Evolutionary conservation across 2,113 vertebrate genomes (phyloP).

Genomic region (Antigone vipio): DNA sequence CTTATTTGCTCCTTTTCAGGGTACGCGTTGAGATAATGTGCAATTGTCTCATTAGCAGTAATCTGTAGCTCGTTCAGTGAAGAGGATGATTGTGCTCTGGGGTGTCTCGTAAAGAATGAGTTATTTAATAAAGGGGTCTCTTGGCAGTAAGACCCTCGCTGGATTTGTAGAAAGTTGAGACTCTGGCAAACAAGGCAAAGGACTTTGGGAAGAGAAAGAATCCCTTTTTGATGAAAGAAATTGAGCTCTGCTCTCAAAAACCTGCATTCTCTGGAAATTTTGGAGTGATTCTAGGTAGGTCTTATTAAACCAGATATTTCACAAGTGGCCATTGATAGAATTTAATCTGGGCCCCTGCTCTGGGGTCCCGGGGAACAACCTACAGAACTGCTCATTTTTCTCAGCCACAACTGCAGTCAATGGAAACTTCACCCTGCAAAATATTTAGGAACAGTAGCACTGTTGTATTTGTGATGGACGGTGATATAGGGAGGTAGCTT

Average conservation of each 20-base stretch:
- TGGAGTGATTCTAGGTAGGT: not conserved
- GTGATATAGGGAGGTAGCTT: not conserved
- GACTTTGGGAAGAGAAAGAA: not conserved
- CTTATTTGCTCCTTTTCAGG: not conserved
- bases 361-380: not conserved
- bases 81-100: not conserved
- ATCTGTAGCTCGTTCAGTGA: conserved; percentile 19
- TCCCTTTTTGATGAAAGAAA: not conserved
- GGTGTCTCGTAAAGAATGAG: not conserved
- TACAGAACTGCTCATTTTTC: not conserved
- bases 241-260: not conserved
- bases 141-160: not conserved
- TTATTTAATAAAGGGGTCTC: conserved; percentile 6
- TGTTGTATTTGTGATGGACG: not conserved
- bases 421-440: not conserved
- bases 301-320: not conserved
- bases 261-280: not conserved
- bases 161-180: not conserved
- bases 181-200: not conserved
- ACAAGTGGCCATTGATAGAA: not conserved
- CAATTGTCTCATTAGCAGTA: conserved; percentile 22
- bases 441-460: not conserved
- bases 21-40: not conserved
- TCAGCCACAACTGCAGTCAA: not conserved
- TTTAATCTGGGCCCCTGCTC: not conserved